These are phyloP conservation scores for Brachystomella parvula DNA, from an alignment of 1,140 invertebrate genomes.

Conservation along the genomic window DNA sequence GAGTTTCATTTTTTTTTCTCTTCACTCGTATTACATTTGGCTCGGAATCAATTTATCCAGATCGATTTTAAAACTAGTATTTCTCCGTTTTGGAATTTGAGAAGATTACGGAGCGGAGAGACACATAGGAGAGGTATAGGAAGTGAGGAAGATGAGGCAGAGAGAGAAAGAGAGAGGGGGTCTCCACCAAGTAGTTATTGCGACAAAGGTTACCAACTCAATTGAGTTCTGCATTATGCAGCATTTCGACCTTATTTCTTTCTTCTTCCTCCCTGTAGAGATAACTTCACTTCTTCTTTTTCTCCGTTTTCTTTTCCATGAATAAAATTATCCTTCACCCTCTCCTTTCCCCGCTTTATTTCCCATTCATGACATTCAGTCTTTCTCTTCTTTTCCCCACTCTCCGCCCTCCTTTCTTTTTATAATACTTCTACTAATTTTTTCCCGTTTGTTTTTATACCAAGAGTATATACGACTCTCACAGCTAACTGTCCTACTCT, in stretches of 20 bases:
- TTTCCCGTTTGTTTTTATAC: conserved; percentile 8
- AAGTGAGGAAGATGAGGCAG: neutral
- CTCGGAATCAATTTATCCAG: neutral
- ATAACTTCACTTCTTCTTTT: neutral
- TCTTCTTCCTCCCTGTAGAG: neutral
- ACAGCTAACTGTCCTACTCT: neutral
- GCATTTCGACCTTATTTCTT: conserved; percentile 7
- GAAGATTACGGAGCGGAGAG: too few species aligned
- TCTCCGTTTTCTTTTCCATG: conserved; percentile 15
- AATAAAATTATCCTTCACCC: conserved; percentile 21
- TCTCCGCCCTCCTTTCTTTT: neutral
- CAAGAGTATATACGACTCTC: neutral
- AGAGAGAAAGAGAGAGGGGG: neutral
- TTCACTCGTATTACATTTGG: neutral
- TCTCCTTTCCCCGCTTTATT: neutral
- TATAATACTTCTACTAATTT: conserved; percentile 7
- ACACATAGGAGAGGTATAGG: neutral
- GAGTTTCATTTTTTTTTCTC: neutral
- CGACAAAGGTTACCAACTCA: neutral
- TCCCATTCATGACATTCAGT: neutral
- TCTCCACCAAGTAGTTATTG: neutral
- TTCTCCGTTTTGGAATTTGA: too few species aligned
- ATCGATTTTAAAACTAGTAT: too few species aligned
- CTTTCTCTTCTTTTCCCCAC: neutral
- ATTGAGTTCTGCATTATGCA: conserved; percentile 17